phyloP scores from a whole-genome alignment of 2,113 vertebrate genomes.

The Malurus elegans region DNA sequence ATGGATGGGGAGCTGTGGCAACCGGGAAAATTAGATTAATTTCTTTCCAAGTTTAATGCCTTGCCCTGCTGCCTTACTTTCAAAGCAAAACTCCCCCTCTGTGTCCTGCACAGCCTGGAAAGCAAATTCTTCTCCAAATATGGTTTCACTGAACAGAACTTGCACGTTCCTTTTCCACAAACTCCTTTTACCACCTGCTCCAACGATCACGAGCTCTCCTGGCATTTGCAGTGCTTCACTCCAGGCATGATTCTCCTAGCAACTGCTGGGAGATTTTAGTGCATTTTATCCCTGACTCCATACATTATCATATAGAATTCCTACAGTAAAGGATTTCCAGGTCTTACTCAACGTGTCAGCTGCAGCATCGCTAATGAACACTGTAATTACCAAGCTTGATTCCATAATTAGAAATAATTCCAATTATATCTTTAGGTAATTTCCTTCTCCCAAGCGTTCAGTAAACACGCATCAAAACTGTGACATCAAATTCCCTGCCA shows the following conservation, averaged over 20 bases:
- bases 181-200: constrained; percentile 18
- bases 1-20: neutral
- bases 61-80: neutral
- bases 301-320: neutral
- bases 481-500: neutral
- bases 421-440: neutral
- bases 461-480: neutral
- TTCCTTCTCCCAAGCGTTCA: neutral
- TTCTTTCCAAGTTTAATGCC: neutral
- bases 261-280: neutral
- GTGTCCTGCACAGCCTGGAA: neutral
- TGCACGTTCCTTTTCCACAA: neutral
- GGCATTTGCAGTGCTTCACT: neutral
- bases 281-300: neutral
- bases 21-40: neutral
- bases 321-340: neutral
- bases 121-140: constrained; percentile 47
- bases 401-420: neutral
- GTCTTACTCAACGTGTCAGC: neutral
- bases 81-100: neutral
- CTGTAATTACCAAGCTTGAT: neutral
- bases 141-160: constrained; percentile 8
- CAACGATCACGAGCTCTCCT: neutral
- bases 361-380: neutral
- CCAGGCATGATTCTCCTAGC: neutral